Evolutionary conservation across 2,113 vertebrate genomes (phyloP).

Genomic region (Eptesicus fuscus): DNA sequence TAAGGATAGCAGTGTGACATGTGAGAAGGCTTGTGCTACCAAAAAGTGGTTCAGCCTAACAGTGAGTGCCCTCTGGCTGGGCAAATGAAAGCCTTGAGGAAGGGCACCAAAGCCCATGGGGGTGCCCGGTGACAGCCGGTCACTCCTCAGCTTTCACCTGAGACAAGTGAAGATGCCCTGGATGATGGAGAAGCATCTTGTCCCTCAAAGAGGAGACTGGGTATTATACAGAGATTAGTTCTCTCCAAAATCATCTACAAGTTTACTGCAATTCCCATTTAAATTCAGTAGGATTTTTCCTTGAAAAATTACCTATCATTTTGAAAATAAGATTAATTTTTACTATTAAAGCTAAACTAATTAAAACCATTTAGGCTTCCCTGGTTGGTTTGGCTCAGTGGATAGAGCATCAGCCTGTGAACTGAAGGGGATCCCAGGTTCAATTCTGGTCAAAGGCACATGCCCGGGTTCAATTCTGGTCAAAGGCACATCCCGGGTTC

Average conservation of each 20-base stretch:
- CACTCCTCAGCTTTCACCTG: not conserved
- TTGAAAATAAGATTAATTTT: slow-evolving; percentile 5
- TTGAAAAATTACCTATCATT: not conserved
- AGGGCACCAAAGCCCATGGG: rapidly evolving
- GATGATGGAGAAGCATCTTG: not conserved
- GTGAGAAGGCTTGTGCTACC: not conserved
- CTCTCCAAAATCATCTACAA: not conserved
- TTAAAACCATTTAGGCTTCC: not conserved
- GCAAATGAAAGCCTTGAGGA: not conserved
- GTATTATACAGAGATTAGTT: not conserved
- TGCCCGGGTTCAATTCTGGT: no score
- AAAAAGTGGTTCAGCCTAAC: not conserved
- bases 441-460: no score
- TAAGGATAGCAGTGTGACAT: not conserved
- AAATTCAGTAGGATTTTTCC: not conserved
- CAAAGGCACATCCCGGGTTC: no score
- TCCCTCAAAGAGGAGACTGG: not conserved
- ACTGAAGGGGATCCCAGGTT: no score
- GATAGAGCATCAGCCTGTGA: no score
- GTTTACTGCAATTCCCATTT: not conserved
- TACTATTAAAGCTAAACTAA: not conserved
- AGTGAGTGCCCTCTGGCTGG: not conserved
- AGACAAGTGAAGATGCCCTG: not conserved
- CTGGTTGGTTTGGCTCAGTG: no score
- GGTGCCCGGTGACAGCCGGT: no score